Base-by-base conservation (phyloP, 2,888 invertebrate species). In the Lydus trimaculatus region DNA sequence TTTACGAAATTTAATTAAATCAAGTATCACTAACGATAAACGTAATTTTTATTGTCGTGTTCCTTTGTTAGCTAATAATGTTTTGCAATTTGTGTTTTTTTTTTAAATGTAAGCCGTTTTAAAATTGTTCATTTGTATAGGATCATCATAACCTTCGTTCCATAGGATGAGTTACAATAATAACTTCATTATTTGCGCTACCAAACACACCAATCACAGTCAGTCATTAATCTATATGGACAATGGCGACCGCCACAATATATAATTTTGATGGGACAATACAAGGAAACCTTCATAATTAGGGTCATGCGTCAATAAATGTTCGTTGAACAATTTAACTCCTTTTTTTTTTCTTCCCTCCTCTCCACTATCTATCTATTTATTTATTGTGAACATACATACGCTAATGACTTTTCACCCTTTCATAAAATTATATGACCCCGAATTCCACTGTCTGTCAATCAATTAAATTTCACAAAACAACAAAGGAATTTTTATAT, bases 111-210 rank as follows among this genome's bases (percentile, higher is more conserved):
- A 17, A 43, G n/a, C n/a, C 43, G 28, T 28, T 17, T 28, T 59
- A 31, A 63, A 25, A 63, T 28, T n/a, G 65, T 59, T 33, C 59
- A 33, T 31, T 59, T 25, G 59, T 58, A 72, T 70, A n/a, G 43
- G 13, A n/a, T 69, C 69, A 73, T 72, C 48, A 48, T 66, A 66
- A 66, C 66, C 66, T 69, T 63, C 74, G 79, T 79, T 79, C 78
- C 79, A 68, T 73, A 72, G 73, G 75, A 74, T 79, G 79, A 73
- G 66, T 72, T 64, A 69, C 60, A 67, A 80, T 79, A 79, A 80
- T 80, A 75, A 78, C 76, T 78, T 74, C 78, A 80, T 80, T 80
- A 80, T 80, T 80, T 79, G 80, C 80, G 78, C 79, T 76, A 78
- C 72, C 72, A 75, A 67, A 69, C 73, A 70, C 71, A 75, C 79